Evolutionary conservation across 2,888 invertebrate genomes (phyloP).

Genomic region (Fragum sueziense): DNA sequence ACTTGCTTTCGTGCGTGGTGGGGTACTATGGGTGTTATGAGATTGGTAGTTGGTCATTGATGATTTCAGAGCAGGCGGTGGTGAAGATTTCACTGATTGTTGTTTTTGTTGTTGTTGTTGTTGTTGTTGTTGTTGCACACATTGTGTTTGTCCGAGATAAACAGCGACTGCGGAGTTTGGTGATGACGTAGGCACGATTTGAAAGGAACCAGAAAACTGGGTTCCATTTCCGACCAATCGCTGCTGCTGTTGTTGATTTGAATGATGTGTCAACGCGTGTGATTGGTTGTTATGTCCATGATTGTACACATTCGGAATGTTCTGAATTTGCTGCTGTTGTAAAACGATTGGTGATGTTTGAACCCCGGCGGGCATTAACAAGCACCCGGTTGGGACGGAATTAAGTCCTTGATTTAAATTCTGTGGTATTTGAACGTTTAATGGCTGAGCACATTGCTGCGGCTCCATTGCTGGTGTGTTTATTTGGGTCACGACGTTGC

Average conservation of each 20-base stretch:
- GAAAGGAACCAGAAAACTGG: slow-evolving; percentile 65
- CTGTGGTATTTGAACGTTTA: slow-evolving; percentile 70
- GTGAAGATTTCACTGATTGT: slow-evolving; percentile 12
- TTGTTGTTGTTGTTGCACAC: neutral
- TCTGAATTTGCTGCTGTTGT: slow-evolving; percentile 20
- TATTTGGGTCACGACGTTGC: slow-evolving; percentile 65
- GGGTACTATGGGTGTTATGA: too few species aligned
- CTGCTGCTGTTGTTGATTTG: slow-evolving; percentile 15
- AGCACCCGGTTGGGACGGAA: slow-evolving; percentile 49
- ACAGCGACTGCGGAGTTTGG: slow-evolving; percentile 48
- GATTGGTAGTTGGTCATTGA: slow-evolving; percentile 31
- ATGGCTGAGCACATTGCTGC: slow-evolving; percentile 57
- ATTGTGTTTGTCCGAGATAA: slow-evolving; percentile 57
- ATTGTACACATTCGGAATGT: slow-evolving; percentile 23
- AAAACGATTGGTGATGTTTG: slow-evolving; percentile 50
- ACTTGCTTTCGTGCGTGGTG: slow-evolving; percentile 59
- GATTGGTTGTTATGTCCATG: slow-evolving; percentile 40
- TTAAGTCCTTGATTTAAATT: slow-evolving; percentile 41
- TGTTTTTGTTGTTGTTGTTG: slow-evolving; percentile 37
- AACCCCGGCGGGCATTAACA: slow-evolving; percentile 55
- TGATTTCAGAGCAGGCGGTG: slow-evolving; percentile 9
- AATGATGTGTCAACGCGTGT: slow-evolving; percentile 29
- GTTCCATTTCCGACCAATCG: slow-evolving; percentile 8
- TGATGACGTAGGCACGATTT: slow-evolving; percentile 59
- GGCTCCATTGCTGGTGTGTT: slow-evolving; percentile 35